Evolutionary conservation across 2,113 vertebrate genomes (phyloP).

Genomic region (Sterna hirundo): DNA sequence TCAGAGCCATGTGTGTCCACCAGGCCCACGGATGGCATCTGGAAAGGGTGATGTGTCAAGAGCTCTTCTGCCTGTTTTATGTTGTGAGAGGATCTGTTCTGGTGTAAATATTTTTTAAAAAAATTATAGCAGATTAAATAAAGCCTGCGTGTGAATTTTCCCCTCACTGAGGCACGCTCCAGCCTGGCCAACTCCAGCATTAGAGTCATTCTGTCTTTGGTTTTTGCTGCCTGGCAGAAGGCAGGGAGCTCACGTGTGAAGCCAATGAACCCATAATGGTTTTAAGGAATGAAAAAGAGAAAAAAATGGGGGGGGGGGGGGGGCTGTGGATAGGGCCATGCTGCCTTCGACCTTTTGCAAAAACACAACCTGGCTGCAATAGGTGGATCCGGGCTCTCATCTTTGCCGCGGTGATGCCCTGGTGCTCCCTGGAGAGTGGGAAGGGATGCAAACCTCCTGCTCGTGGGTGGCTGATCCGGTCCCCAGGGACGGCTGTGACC

Average conservation of each 20-base stretch:
- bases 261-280: not conserved
- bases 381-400: not conserved
- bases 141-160: not conserved
- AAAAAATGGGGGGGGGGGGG: not conserved
- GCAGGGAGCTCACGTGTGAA: not conserved
- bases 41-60: not conserved
- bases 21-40: accelerated
- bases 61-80: not conserved
- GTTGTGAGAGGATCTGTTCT: not conserved
- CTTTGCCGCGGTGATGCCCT: not conserved
- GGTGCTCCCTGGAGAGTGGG: not conserved
- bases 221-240: not conserved
- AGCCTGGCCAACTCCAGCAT: not conserved
- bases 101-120: not conserved
- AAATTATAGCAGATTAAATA: not conserved
- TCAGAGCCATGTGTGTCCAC: accelerated
- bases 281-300: not conserved
- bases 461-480: not conserved
- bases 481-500: accelerated
- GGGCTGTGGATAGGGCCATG: accelerated
- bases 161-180: accelerated
- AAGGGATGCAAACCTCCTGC: not conserved
- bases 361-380: not conserved
- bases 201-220: not conserved
- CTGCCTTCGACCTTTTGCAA: not conserved